These are phyloP conservation scores for Dinoponera quadriceps DNA, from an alignment of 1,140 invertebrate species.

Conservation along the genomic window DNA sequence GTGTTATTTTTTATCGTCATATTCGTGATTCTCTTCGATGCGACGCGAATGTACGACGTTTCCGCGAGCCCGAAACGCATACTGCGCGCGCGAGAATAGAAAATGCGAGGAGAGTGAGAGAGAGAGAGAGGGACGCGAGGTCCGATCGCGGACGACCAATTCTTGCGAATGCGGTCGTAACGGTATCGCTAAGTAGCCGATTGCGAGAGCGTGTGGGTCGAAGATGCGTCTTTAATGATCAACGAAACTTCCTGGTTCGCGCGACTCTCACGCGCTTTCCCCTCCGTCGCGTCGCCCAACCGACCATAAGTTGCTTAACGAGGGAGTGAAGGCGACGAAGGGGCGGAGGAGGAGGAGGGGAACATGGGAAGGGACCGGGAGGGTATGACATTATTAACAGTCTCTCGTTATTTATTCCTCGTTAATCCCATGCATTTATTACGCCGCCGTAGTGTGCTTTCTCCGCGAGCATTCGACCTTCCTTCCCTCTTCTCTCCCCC, in stretches of 20 bases:
- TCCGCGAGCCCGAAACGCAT: not conserved
- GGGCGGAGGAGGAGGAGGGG: slow-evolving; percentile 46
- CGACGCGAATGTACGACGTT: not conserved
- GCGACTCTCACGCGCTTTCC: slow-evolving; percentile 60
- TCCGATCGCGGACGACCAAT: slow-evolving; percentile 12
- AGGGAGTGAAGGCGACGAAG: slow-evolving; percentile 54
- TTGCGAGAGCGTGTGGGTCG: slow-evolving; percentile 35
- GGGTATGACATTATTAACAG: slow-evolving; percentile 78
- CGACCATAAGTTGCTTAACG: slow-evolving; percentile 66
- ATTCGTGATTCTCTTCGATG: not conserved
- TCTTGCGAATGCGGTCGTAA: slow-evolving; percentile 43
- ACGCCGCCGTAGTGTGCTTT: slow-evolving; percentile 69
- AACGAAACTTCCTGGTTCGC: slow-evolving; percentile 65
- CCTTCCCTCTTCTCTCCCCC: not conserved
- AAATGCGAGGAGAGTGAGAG: not conserved
- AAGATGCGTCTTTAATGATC: slow-evolving; percentile 79
- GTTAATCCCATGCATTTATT: slow-evolving; percentile 80
- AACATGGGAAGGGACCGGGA: slow-evolving; percentile 8
- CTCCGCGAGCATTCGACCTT: slow-evolving; percentile 65
- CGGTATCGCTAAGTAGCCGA: slow-evolving; percentile 51
- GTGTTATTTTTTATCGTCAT: not conserved
- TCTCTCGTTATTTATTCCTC: slow-evolving; percentile 82
- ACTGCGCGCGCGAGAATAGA: not conserved
- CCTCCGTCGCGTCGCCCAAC: slow-evolving; percentile 9
- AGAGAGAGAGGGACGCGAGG: not conserved